These are phyloP conservation scores for Stenodema calcarata DNA, from an alignment of 2,888 invertebrate genomes.

Conservation along the genomic window DNA sequence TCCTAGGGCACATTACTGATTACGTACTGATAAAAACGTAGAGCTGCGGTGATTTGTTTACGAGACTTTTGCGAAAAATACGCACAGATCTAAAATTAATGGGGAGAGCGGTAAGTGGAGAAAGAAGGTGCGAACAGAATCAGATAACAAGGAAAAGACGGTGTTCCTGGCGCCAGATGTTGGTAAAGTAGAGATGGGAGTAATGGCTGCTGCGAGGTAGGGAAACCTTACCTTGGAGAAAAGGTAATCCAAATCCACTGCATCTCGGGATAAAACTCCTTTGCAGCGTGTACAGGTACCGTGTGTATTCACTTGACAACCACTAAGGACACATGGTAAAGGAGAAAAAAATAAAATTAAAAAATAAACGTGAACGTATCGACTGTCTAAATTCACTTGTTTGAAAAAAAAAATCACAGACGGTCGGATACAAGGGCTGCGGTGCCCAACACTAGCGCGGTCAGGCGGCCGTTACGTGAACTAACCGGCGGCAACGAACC, in stretches of 20 bases:
- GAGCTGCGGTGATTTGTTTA: not conserved
- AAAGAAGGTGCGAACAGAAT: not conserved
- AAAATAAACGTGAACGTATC: not conserved
- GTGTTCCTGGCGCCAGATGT: not conserved
- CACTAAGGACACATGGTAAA: conserved; percentile 13
- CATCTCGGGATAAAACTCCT: not conserved
- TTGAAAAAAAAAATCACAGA: not conserved
- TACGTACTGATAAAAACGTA: not conserved
- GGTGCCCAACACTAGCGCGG: conserved; percentile 26
- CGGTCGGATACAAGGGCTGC: not conserved
- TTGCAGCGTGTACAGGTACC: not conserved
- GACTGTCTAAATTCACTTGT: conserved; percentile 1
- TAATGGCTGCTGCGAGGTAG: conserved; percentile 22
- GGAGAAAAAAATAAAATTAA: not conserved
- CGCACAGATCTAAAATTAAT: not conserved
- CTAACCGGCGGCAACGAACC: conserved; percentile 8
- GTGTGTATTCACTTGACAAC: not conserved
- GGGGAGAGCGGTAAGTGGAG: not conserved
- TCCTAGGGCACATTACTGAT: not conserved
- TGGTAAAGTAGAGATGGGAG: not conserved
- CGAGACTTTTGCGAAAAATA: not conserved
- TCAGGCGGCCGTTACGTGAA: not conserved
- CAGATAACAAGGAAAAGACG: not conserved
- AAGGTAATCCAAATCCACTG: conserved; percentile 37
- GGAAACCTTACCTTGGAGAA: conserved; percentile 20